Percentiles rank a stretch among this genome's conserved stretches.
Conservation (phyloP, 2,113 vertebrate species). For the Boulengeromyrus knoepffleri region DNA sequence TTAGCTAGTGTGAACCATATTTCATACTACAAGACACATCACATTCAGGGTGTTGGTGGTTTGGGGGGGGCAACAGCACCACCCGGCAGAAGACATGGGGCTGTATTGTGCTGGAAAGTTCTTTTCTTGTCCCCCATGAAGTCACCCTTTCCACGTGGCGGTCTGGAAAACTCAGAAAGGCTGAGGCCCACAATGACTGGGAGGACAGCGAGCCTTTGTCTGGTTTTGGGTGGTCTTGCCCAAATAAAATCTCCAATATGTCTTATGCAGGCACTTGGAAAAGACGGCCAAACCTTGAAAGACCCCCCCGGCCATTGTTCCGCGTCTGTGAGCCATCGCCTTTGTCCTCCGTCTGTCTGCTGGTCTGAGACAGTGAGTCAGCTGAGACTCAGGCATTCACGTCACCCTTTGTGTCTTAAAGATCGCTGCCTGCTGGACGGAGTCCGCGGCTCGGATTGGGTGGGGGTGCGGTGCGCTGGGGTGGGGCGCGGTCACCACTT, state of each 20-base stretch:
- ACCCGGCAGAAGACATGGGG: not conserved
- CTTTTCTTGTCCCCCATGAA: not conserved
- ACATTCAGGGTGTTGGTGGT: not conserved
- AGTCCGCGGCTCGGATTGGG: not conserved
- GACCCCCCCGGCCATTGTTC: not conserved
- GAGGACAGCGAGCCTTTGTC: not conserved
- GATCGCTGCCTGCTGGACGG: conserved; percentile 21
- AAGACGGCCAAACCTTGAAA: not conserved
- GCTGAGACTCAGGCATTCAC: conserved; percentile 33
- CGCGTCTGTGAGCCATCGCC: not conserved
- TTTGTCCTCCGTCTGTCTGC: conserved; percentile 5
- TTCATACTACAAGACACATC: conserved; percentile 22
- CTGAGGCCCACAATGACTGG: not conserved
- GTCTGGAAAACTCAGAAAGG: not conserved
- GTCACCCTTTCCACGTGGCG: not conserved
- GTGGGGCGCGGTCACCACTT: not conserved
- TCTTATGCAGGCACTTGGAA: not conserved
- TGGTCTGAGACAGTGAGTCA: conserved; percentile 28
- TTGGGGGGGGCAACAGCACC: not conserved
- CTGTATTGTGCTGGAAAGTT: not conserved
- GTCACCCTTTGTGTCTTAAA: conserved; percentile 38
- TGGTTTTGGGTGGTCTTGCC: not conserved
- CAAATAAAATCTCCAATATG: not conserved
- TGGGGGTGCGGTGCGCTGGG: conserved; percentile 15
- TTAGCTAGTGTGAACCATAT: conserved; percentile 21